Percentiles rank a stretch among this genome's conserved stretches.
phyloP scores from a whole-genome alignment of 1,140 invertebrate species.

The Drosophila obscura region DNA sequence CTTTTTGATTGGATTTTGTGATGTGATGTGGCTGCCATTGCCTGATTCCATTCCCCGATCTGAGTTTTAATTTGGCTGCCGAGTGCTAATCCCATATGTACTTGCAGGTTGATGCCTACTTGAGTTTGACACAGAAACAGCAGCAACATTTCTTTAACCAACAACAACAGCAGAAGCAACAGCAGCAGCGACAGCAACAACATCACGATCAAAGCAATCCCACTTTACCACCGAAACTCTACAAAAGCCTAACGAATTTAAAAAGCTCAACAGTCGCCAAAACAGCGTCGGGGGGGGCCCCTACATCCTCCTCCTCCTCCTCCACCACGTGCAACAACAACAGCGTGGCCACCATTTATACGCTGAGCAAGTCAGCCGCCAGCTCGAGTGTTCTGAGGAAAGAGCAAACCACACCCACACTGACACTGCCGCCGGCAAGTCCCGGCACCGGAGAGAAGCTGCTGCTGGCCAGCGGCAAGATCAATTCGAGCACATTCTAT shows the following conservation, averaged over 20 bases:
- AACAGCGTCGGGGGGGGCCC: constrained; percentile 30
- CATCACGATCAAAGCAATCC: constrained; percentile 76
- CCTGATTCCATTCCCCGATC: constrained; percentile 44
- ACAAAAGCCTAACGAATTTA: constrained; percentile 84
- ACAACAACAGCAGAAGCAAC: constrained; percentile 55
- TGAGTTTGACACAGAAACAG: constrained; percentile 79
- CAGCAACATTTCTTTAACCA: constrained; percentile 78
- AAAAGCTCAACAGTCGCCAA: constrained; percentile 58
- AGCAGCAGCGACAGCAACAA: constrained; percentile 49
- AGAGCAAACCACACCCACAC: constrained; percentile 59
- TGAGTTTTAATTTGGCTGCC: not conserved
- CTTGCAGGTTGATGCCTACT: constrained; percentile 79
- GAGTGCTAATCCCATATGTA: constrained; percentile 6
- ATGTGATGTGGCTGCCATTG: not conserved
- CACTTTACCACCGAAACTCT: constrained; percentile 83
- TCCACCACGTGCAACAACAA: constrained; percentile 50
- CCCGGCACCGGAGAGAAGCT: constrained; percentile 56
- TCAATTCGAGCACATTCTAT: constrained; percentile 81
- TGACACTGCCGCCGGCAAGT: constrained; percentile 67
- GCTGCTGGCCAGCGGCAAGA: constrained; percentile 59
- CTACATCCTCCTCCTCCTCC: constrained; percentile 40
- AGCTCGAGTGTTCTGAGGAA: constrained; percentile 51
- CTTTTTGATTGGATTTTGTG: constrained; percentile 17
- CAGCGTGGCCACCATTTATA: constrained; percentile 73
- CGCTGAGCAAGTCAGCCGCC: constrained; percentile 61